Percentiles rank a stretch among this genome's conserved stretches.
These are phyloP conservation scores for Pachydiplax longipennis DNA, from an alignment of 2,888 invertebrate genomes.

Conservation along the genomic window DNA sequence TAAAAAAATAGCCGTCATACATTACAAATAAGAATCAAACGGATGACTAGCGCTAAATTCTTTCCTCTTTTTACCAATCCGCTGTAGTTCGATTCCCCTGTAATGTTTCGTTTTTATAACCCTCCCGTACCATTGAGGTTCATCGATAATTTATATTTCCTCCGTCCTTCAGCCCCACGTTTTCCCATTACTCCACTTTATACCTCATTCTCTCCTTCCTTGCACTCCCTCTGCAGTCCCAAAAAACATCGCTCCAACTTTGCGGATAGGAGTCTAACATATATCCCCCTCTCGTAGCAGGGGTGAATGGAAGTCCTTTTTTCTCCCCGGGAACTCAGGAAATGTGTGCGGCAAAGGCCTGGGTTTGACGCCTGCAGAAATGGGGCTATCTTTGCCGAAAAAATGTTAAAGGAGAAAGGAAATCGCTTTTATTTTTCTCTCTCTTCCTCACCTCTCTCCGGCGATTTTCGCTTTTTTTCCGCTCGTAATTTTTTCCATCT, in stretches of 20 bases:
- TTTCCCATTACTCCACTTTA: not conserved
- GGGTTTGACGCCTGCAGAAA: constrained; percentile 39
- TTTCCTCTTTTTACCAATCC: not conserved
- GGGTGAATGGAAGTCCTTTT: not conserved
- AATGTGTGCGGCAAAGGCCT: not conserved
- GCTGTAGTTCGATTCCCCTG: not conserved
- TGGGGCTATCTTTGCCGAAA: constrained; percentile 22
- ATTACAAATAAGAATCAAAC: no score
- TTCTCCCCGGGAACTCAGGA: not conserved
- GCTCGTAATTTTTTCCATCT: not conserved
- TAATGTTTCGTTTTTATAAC: not conserved
- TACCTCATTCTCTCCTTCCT: not conserved
- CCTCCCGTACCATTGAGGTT: not conserved
- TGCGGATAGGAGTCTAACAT: not conserved
- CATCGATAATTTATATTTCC: not conserved
- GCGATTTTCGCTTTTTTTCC: not conserved
- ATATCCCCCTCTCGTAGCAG: not conserved
- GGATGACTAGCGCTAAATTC: no score
- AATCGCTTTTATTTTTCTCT: not conserved
- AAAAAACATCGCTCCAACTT: not conserved
- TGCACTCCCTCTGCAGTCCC: not conserved
- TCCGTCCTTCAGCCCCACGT: not conserved
- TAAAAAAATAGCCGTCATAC: no score
- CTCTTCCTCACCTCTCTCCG: not conserved
- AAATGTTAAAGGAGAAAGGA: not conserved